These are phyloP conservation scores for Zaprionus ghesquierei DNA, from an alignment of 1,140 invertebrate species.

Conservation along the genomic window DNA sequence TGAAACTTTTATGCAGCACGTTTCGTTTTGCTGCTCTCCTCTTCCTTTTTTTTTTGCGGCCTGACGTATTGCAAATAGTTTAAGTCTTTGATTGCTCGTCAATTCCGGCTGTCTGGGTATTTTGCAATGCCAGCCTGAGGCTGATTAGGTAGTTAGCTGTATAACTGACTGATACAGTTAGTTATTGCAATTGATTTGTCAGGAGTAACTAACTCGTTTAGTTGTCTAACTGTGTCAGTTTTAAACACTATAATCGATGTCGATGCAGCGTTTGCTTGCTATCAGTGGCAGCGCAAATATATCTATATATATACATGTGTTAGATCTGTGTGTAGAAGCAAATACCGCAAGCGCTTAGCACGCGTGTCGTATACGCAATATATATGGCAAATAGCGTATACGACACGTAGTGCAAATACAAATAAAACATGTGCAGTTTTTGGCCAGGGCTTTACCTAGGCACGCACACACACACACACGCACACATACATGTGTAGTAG, in stretches of 20 bases:
- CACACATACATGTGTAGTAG: not conserved
- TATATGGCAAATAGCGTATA: slow-evolving; percentile 64
- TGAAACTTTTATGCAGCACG: slow-evolving; percentile 1
- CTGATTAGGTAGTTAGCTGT: not conserved
- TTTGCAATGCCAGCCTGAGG: not conserved
- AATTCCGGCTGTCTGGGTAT: slow-evolving; percentile 29
- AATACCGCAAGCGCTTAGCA: slow-evolving; percentile 48
- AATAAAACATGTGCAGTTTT: slow-evolving; percentile 38
- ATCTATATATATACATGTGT: not conserved
- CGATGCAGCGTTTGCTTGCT: not conserved
- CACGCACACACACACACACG: slow-evolving; percentile 5
- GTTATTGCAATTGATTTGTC: not conserved
- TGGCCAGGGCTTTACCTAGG: not conserved
- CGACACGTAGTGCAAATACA: slow-evolving; percentile 74
- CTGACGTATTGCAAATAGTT: slow-evolving; percentile 47
- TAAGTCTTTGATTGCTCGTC: slow-evolving; percentile 63
- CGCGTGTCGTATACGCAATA: slow-evolving; percentile 40
- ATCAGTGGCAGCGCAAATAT: not conserved
- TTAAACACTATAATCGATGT: not conserved
- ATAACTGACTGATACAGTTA: not conserved
- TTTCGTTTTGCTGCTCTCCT: too few species aligned
- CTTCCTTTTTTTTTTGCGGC: not conserved
- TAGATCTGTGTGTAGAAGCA: slow-evolving; percentile 32
- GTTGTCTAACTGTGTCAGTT: too few species aligned
- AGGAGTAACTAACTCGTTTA: too few species aligned